A percentile compares a stretch with the other conserved stretches of the same genome.
phyloP scores from a whole-genome alignment of 2,113 vertebrate species.

The Herpetotheres cachinnans region DNA sequence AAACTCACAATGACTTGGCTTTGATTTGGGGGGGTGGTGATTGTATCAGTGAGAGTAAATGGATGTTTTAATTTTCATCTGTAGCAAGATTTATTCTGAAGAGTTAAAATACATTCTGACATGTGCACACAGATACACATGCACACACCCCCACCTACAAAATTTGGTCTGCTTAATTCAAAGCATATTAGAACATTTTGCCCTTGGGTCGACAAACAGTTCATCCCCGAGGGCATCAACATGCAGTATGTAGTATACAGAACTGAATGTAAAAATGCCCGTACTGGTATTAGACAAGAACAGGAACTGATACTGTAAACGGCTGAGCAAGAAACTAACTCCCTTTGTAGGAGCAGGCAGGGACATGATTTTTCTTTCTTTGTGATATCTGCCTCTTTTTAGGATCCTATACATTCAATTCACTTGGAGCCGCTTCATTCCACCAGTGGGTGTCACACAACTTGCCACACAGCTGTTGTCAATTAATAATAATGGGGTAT shows the following conservation, averaged over 20 bases:
- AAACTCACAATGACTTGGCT: neutral
- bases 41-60: neutral
- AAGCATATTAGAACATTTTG: neutral
- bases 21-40: neutral
- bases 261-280: neutral
- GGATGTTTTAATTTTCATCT: neutral
- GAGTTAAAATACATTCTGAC: neutral
- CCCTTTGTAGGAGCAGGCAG: neutral
- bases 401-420: neutral
- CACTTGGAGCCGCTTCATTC: neutral
- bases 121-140: neutral
- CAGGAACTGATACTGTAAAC: neutral
- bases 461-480: slow-evolving; percentile 27
- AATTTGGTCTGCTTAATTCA: neutral
- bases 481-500: neutral
- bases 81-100: neutral
- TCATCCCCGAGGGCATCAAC: neutral
- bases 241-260: neutral
- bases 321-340: neutral
- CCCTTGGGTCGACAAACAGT: neutral
- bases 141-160: neutral
- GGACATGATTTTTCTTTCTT: neutral
- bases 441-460: neutral
- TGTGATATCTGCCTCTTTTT: neutral
- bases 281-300: neutral